Evolutionary conservation across 1,140 invertebrate genomes (phyloP), one percentile per base, ranked within the genome.

Genomic region (Pectinophora gossypiella): DNA sequence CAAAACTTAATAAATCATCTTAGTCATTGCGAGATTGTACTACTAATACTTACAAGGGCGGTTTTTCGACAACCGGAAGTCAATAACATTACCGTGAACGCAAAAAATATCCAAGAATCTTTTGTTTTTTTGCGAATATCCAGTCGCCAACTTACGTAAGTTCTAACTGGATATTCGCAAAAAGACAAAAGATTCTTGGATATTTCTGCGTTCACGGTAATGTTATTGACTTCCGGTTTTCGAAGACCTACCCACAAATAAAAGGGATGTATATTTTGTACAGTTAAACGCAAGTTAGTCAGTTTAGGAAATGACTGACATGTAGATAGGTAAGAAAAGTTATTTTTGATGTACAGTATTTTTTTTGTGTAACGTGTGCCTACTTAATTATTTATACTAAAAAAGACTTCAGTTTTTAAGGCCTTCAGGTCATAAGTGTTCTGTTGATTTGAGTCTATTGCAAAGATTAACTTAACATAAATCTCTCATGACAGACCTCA

Each of bases 321-420:
- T 69, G 62, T 78, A 73, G 68, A 73, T 72, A 67, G 51, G 56
- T 57, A 65, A 68, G 52, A 57, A 36, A 66, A n/a, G n/a, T 68
- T 61, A 65, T 70, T 70, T 73, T 78, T 69, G 57, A 68, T 76
- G 72, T 78, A 78, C 72, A 78, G 70, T 73, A 71, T 67, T 70
- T 66, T 44, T 19, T 44, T 20, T 27, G 36, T 15, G 36, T 38
- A 15, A 4, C 36, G 19, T 27, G 67, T 74, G 68, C 58, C 65
- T 75, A 73, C 68, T 76, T 74, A 76, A 77, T 70, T 74, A 72
- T 67, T 67, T 22, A 45, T 27, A 27, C 23, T 6, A 6, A 27
- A 27, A 6, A 6, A 6, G 5, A 27, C 5, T 27, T 27, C 12
- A 27, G 12, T 12, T 12, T 12, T 27, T 27, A 27, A 6, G 23